Percentiles rank a stretch among this genome's conserved stretches.
These are phyloP conservation scores for Andrena trimmerana DNA, from an alignment of 2,888 invertebrate genomes.

Conservation along the genomic window DNA sequence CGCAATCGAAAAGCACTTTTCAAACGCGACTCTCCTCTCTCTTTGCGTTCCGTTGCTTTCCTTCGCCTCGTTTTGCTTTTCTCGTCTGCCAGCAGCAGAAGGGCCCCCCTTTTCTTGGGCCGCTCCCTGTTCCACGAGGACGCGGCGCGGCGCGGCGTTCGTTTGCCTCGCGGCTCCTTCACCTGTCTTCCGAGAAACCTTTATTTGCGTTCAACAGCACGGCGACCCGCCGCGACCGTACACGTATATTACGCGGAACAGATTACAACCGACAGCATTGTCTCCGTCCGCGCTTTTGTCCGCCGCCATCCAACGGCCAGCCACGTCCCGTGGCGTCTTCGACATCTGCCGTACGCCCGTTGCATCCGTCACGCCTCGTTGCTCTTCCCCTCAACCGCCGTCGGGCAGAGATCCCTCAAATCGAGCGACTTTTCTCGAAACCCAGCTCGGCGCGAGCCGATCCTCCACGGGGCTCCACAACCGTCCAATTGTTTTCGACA, in stretches of 20 bases:
- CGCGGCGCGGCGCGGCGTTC: not conserved
- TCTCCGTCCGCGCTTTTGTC: slow-evolving; percentile 12
- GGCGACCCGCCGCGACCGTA: slow-evolving; percentile 1
- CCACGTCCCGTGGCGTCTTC: slow-evolving; percentile 13
- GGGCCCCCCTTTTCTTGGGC: not conserved
- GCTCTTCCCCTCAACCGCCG: not conserved
- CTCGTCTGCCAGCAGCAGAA: not conserved
- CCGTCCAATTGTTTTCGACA: no score
- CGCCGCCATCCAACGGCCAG: not conserved
- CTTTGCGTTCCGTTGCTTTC: not conserved
- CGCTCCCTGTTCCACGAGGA: slow-evolving; percentile 12
- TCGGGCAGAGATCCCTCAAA: not conserved
- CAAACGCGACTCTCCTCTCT: not conserved
- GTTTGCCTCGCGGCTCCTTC: slow-evolving; percentile 37
- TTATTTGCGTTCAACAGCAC: slow-evolving; percentile 35
- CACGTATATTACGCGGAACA: slow-evolving; percentile 27
- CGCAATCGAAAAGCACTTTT: slow-evolving; percentile 2
- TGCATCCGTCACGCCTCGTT: not conserved
- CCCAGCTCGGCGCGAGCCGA: not conserved
- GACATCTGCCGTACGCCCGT: not conserved
- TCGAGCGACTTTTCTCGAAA: no score
- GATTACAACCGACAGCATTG: slow-evolving; percentile 21
- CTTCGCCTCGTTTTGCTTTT: not conserved
- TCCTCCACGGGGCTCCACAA: no score
- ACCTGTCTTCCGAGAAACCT: slow-evolving; percentile 50